Percentiles rank a stretch among this genome's conserved stretches.
Evolutionary conservation across 2,888 invertebrate genomes (phyloP).

Genomic region (Spicauda simplicius): DNA sequence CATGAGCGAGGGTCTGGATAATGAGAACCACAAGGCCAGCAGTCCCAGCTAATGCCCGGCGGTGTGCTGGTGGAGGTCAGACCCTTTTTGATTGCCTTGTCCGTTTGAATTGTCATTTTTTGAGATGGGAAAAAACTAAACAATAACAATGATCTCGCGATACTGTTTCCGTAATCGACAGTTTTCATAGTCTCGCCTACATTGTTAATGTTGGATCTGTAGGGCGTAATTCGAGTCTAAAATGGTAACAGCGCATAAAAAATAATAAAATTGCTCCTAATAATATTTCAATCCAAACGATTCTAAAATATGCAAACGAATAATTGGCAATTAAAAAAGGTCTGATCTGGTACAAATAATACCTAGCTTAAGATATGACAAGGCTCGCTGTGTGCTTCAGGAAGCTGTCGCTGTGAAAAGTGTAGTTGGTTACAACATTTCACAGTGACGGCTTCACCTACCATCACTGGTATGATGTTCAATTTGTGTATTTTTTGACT

Average conservation of each 20-base stretch:
- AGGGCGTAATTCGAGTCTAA: no score
- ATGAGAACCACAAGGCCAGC: slow-evolving; percentile 66
- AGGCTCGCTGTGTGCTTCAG: slow-evolving; percentile 8
- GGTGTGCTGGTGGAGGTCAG: not conserved
- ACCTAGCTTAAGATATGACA: slow-evolving; percentile 3
- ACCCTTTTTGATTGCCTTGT: not conserved
- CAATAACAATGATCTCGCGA: no score
- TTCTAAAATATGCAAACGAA: not conserved
- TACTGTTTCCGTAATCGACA: no score
- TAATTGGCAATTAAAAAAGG: not conserved
- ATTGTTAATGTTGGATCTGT: no score
- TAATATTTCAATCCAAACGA: no score
- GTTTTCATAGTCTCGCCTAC: no score
- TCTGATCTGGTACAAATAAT: not conserved
- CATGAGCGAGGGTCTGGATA: slow-evolving; percentile 61
- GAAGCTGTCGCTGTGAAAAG: slow-evolving; percentile 11
- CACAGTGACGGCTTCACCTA: not conserved
- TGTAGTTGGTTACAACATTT: not conserved
- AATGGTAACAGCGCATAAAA: no score
- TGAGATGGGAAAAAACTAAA: no score
- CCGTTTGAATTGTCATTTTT: not conserved
- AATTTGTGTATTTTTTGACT: not conserved
- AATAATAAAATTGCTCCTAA: no score
- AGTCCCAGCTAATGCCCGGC: slow-evolving; percentile 73
- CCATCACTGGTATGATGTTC: slow-evolving; percentile 28